A percentile compares a stretch with the other conserved stretches of the same genome.
Conservation (phyloP, 92 coral and sea anemone species). For the Porites divaricata region DNA sequence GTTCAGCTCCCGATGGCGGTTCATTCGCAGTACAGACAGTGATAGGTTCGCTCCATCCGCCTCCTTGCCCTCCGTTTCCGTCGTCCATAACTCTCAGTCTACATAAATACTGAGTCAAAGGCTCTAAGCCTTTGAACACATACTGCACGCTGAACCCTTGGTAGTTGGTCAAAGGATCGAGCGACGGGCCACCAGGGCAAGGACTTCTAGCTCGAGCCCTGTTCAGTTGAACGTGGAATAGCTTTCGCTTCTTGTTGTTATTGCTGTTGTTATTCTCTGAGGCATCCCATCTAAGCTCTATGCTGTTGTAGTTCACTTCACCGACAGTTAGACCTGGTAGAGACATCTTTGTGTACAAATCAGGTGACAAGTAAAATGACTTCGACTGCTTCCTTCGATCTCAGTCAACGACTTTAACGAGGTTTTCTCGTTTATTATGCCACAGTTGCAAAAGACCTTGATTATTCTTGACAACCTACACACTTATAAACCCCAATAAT, state of each 20-base stretch:
- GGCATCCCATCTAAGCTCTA: conserved; percentile 86
- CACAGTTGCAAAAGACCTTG: background rate
- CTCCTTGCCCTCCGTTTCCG: conserved; percentile 58
- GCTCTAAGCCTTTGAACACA: conserved; percentile 90
- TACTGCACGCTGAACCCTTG: conserved; percentile 83
- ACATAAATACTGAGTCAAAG: conserved; percentile 85
- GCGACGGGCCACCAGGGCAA: conserved; percentile 85
- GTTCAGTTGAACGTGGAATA: conserved; percentile 85
- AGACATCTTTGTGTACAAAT: conserved; percentile 33
- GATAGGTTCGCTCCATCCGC: conserved; percentile 81
- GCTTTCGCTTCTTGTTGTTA: conserved; percentile 36
- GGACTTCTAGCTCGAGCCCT: conserved; percentile 77
- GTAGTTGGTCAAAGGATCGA: conserved; percentile 90
- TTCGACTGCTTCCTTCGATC: background rate
- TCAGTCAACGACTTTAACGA: background rate
- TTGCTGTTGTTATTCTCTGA: conserved; percentile 61
- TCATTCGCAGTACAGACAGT: conserved; percentile 85
- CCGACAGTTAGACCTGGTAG: conserved; percentile 70
- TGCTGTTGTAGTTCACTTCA: conserved; percentile 93
- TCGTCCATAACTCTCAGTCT: conserved; percentile 64
- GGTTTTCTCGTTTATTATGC: background rate
- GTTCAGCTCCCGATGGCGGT: conserved; percentile 98
- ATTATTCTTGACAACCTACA: conserved; percentile 8
- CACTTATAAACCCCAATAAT: background rate
- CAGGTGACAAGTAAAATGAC: background rate